phyloP scores from a whole-genome alignment of 2,113 vertebrate species.

The Neolamprologus cancellatus region DNA sequence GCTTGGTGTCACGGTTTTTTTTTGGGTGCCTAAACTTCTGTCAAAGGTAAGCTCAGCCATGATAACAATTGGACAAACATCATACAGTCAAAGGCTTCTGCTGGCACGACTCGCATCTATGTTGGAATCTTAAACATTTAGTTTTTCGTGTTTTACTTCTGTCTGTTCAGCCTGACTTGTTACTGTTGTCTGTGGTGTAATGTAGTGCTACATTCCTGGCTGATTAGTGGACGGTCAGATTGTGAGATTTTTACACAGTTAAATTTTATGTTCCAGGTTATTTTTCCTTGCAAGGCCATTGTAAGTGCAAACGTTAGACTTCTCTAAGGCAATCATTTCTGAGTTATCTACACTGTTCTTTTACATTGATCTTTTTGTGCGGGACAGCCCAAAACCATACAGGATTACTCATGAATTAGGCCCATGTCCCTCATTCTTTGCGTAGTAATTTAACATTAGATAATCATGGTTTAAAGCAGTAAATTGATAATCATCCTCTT shows the following conservation, averaged over 20 bases:
- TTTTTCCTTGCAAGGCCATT: background rate
- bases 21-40: background rate
- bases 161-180: background rate
- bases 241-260: background rate
- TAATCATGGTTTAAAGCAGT: background rate
- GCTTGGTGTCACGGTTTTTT: background rate
- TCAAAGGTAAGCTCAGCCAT: background rate
- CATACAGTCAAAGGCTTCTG: background rate
- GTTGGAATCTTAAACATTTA: background rate
- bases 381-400: background rate
- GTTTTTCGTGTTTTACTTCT: background rate
- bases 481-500: background rate
- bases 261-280: background rate
- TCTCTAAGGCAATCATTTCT: background rate
- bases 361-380: background rate
- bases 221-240: background rate
- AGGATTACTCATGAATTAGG: background rate
- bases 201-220: background rate
- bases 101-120: accelerated
- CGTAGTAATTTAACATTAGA: background rate
- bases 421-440: background rate
- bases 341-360: background rate
- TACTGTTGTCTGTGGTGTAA: background rate
- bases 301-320: background rate
- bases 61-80: background rate